Conservation (phyloP, 2,113 vertebrate species). For the Garra rufa region DNA sequence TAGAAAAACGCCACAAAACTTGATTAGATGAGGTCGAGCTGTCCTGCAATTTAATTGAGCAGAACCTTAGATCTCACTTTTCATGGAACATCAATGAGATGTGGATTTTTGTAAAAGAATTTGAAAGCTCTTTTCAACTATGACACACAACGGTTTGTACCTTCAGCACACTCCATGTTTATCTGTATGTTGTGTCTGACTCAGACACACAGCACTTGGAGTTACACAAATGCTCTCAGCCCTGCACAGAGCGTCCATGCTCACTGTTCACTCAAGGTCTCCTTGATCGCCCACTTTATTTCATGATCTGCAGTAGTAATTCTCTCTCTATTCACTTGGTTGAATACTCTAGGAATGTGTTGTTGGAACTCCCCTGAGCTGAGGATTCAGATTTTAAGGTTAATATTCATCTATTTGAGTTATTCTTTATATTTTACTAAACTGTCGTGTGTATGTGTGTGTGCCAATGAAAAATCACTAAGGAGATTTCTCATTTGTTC, state of each 20-base stretch:
- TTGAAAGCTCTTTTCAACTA: conserved; percentile 7
- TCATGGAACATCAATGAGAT: neutral
- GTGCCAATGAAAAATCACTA: conserved; percentile 4
- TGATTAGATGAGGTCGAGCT: neutral
- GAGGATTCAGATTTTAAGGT: neutral
- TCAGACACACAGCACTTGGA: conserved; percentile 18
- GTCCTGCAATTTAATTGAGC: neutral
- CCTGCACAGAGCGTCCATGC: conserved; percentile 38
- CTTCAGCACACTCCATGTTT: conserved; percentile 2
- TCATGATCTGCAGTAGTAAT: neutral
- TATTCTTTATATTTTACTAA: neutral
- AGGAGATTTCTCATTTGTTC: neutral
- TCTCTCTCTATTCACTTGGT: neutral
- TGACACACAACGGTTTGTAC: neutral
- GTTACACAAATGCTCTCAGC: conserved; percentile 33
- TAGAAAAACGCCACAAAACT: neutral
- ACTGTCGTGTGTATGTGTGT: neutral
- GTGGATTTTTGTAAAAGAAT: neutral
- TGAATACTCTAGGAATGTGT: conserved; percentile 6
- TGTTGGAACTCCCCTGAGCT: neutral
- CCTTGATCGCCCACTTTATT: conserved; percentile 17
- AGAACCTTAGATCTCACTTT: neutral
- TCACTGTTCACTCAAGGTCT: conserved; percentile 47
- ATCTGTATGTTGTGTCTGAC: conserved; percentile 29
- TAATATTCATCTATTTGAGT: neutral